Evolutionary conservation across 1,140 invertebrate species (phyloP).

Genomic region (Physella acuta): DNA sequence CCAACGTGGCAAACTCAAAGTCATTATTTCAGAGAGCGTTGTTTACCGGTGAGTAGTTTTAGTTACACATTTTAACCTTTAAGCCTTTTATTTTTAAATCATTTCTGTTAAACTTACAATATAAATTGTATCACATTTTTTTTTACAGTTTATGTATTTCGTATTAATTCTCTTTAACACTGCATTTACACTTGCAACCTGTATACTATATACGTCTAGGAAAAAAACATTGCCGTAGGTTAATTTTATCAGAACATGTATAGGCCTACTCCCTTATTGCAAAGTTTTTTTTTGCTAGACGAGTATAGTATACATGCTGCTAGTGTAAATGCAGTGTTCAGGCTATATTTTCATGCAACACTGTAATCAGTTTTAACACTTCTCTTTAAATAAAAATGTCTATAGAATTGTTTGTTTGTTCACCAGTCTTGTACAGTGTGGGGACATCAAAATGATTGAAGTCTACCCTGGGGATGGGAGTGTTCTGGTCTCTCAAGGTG

Average conservation of each 20-base stretch:
- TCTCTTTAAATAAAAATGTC: no score
- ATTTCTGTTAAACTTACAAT: neutral
- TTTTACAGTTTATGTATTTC: neutral
- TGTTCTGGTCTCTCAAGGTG: constrained; percentile 44
- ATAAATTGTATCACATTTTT: neutral
- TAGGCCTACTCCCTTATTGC: no score
- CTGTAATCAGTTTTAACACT: no score
- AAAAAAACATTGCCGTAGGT: no score
- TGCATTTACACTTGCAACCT: no score
- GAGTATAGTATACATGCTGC: no score
- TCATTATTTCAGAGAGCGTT: constrained; percentile 42
- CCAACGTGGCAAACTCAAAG: constrained; percentile 36
- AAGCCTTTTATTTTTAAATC: neutral
- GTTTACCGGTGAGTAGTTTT: constrained; percentile 38
- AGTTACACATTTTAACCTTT: constrained; percentile 6
- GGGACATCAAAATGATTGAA: constrained; percentile 36
- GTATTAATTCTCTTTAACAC: no score
- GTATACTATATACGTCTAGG: no score
- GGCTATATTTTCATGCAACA: no score
- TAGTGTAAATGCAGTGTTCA: no score
- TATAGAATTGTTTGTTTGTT: neutral
- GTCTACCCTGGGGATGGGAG: constrained; percentile 50
- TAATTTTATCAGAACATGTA: no score
- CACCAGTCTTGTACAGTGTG: constrained; percentile 30
- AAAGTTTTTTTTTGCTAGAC: no score